Conservation (phyloP, 2,888 invertebrate genomes). For the Drosophila neotestacea region DNA sequence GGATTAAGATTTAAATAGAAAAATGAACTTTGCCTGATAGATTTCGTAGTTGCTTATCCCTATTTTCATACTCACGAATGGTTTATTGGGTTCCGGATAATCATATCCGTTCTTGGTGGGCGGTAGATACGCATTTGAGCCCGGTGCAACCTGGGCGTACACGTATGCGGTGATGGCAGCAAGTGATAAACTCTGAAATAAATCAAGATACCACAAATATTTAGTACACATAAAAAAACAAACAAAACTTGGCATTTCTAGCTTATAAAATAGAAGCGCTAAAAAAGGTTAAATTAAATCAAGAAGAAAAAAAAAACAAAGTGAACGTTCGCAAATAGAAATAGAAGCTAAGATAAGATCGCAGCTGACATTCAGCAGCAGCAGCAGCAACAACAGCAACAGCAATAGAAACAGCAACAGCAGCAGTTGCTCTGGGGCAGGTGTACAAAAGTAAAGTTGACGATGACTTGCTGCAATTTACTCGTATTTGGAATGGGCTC, state of each 20-base stretch:
- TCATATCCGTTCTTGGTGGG: conserved; percentile 89
- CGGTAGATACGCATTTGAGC: conserved; percentile 91
- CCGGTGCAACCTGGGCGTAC: conserved; percentile 86
- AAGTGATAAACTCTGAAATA: conserved; percentile 82
- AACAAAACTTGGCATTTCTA: conserved; percentile 49
- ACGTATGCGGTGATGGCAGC: conserved; percentile 78
- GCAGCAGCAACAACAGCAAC: conserved; percentile 46
- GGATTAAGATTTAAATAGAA: background rate
- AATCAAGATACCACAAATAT: conserved; percentile 24
- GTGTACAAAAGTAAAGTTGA: conserved; percentile 45
- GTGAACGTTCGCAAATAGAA: conserved; percentile 72
- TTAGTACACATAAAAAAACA: conserved; percentile 21
- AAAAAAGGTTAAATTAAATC: conserved; percentile 62
- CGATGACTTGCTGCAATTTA: conserved; percentile 39
- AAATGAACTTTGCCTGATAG: no score
- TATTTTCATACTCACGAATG: conserved; percentile 79
- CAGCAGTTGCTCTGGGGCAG: conserved; percentile 57
- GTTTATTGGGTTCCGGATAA: conserved; percentile 88
- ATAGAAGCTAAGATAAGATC: conserved; percentile 75
- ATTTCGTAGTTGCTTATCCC: no score
- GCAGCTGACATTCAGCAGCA: conserved; percentile 73
- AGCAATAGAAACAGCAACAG: background rate
- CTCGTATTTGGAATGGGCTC: conserved; percentile 65
- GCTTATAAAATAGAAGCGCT: conserved; percentile 36
- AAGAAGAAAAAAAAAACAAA: conserved; percentile 37